Conservation (phyloP, 2,797 vertebrate genomes). For the Alosa sapidissima region DNA sequence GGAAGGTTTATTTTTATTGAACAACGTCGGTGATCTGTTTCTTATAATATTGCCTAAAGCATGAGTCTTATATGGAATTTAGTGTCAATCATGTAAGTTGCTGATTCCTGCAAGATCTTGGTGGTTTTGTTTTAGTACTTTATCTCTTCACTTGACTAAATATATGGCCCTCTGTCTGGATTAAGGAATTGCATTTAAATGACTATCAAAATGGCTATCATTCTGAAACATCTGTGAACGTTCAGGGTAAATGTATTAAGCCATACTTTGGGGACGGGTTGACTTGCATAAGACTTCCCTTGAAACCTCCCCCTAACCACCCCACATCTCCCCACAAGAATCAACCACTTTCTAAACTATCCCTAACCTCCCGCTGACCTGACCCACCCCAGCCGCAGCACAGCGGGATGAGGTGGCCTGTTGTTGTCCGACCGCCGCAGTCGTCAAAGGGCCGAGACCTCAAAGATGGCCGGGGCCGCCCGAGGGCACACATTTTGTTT, state of each 20-base stretch:
- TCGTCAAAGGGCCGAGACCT: not conserved
- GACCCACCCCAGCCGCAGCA: not conserved
- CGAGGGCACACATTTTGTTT: not conserved
- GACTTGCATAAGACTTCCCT: not conserved
- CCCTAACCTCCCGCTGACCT: not conserved
- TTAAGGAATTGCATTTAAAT: conserved; percentile 6
- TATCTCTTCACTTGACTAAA: conserved; percentile 16
- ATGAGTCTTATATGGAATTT: conserved; percentile 7
- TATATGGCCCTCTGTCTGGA: conserved; percentile 14
- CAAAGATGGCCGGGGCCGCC: not conserved
- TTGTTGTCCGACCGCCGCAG: not conserved
- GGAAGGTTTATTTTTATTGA: conserved; percentile 26
- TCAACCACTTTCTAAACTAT: not conserved
- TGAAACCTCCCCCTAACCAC: not conserved
- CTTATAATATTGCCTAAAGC: conserved; percentile 30
- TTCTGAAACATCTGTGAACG: conserved; percentile 3
- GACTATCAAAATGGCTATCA: not conserved
- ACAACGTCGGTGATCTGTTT: conserved; percentile 29
- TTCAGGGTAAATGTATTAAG: conserved; percentile 7
- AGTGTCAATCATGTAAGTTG: conserved; percentile 21
- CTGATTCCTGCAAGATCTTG: conserved; percentile 19
- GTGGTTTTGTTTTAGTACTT: conserved; percentile 18
- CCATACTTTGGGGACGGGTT: not conserved
- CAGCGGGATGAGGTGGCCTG: not conserved
- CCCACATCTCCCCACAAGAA: not conserved